Base-by-base conservation (phyloP, 2,797 vertebrate genomes). In the Melanotaenia pygmaea region DNA sequence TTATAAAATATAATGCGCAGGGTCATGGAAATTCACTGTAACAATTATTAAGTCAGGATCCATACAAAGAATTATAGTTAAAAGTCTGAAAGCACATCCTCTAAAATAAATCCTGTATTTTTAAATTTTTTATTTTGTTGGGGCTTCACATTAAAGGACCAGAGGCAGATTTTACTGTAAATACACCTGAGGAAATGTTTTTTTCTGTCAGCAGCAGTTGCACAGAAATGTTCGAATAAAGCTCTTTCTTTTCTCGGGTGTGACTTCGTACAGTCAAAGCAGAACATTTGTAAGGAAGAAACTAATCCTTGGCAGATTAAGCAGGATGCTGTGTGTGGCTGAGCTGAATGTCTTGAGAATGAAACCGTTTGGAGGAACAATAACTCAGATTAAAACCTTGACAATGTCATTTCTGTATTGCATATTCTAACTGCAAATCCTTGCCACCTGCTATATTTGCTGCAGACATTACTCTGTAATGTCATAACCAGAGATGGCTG, bases 371-470 rank as follows among this genome's bases (percentile, higher is more conserved):
- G 57, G 20, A 24, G 14, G 40, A 78, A 28, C 40, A 43, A 18
- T 22, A 37, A 26, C 62, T 54, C 64, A 76, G 37, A 59, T 72
- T 59, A 59, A 70, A 1, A 6, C 50, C 43, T 4, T 70, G 57
- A 72, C 32, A 13, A 14, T 38, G 66, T 75, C 58, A 67, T 35
- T 58, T 22, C 40, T 56, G 18, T 11, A 61, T 58, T 18, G 43
- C 16, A 62, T 26, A 66, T 32, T 67, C 20, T 14, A 53, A n/a
- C 38, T 30, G 47, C 32, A 61, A 50, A 45, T 7, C 16, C 20
- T 30, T 0, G 11, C 40, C 63, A n/a, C 30, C 72, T 68, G 59
- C 51, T 45, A 30, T 54, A 24, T 62, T 6, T 60, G 16, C 24
- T 37, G 4, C 40, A 56, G 9, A 18, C 74, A n/a, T 43, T 2